Evolutionary conservation across 2,113 vertebrate species (phyloP), one percentile per base, ranked within the genome.

Genomic region (Anoplopoma fimbria): DNA sequence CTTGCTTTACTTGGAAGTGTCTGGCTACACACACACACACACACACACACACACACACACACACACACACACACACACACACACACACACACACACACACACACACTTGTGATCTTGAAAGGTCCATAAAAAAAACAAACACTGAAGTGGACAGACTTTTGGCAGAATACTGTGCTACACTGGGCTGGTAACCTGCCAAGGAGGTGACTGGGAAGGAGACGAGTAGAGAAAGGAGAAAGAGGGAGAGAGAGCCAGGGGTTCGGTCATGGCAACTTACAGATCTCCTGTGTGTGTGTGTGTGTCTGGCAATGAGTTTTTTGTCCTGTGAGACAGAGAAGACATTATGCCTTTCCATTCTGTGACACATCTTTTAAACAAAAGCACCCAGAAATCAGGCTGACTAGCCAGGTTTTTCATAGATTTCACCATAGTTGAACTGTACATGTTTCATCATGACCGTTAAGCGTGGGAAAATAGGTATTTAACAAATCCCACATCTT

Each of bases 251-350:
- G 79, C 33, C 19, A n/a, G 15, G 60, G 58, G 58, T 68, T 65
- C 78, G 49, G 81, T 84, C 81, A 86, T 3, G 40, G 87, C 77
- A 57, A 74, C 83, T 79, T 62, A 85, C 55, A 64, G 71, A 77
- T 79, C 84, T 87, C 36, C 47, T 87, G 77, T 87, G 82, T 84
- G 84, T 87, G 77, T 87, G 82, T 84, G 84, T 65, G 65, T 74
- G 71, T 69, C 14, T 84, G 71, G 70, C 42, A 72, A 29, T 49
- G 69, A 70, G 78, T 74, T 68, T 83, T 74, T 68, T 53, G 58
- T 86, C 51, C 87, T 84, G 67, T 68, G 72, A 86, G 77, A 88
- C 71, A 87, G 69, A 89, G 57, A 79, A 82, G 73, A 79, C 81
- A 61, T 69, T 67, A 76, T 77, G 53, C 33, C 57, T 57, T n/a